These are phyloP conservation scores for Muntiacus muntjak DNA, from an alignment of 2,113 vertebrate genomes.

Conservation along the genomic window DNA sequence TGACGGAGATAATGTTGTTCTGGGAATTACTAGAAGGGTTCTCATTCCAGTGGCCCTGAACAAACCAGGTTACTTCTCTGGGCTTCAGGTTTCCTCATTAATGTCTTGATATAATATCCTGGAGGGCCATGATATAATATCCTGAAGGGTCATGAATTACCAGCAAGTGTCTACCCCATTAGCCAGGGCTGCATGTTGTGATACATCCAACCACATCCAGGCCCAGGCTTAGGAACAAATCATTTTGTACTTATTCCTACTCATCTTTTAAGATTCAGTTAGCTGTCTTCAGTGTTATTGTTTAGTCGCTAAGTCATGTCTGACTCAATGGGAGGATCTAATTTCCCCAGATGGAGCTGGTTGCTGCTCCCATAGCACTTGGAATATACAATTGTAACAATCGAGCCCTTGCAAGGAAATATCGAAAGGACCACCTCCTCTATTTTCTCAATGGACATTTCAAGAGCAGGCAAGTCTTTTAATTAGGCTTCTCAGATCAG, in stretches of 20 bases:
- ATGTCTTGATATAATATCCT: neutral
- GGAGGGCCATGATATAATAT: neutral
- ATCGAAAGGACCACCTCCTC: neutral
- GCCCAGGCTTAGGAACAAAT: neutral
- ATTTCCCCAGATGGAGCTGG: neutral
- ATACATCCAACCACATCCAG: neutral
- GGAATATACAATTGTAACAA: neutral
- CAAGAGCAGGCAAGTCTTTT: neutral
- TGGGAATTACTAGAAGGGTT: neutral
- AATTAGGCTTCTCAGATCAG: neutral
- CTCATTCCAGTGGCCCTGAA: neutral
- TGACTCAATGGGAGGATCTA: neutral
- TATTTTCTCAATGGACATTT: neutral
- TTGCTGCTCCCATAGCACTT: neutral
- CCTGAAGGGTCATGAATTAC: neutral
- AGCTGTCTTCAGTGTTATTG: neutral
- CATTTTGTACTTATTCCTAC: neutral
- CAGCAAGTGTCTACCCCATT: neutral
- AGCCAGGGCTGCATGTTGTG: neutral
- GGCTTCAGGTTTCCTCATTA: neutral
- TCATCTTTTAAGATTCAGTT: neutral
- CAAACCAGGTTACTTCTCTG: neutral
- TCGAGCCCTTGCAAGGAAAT: neutral
- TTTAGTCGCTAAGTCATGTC: neutral
- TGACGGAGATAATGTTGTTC: neutral